A percentile compares a stretch with the other conserved stretches of the same genome.
Evolutionary conservation across 2,797 vertebrate species (phyloP).

Genomic region (Esox lucius): DNA sequence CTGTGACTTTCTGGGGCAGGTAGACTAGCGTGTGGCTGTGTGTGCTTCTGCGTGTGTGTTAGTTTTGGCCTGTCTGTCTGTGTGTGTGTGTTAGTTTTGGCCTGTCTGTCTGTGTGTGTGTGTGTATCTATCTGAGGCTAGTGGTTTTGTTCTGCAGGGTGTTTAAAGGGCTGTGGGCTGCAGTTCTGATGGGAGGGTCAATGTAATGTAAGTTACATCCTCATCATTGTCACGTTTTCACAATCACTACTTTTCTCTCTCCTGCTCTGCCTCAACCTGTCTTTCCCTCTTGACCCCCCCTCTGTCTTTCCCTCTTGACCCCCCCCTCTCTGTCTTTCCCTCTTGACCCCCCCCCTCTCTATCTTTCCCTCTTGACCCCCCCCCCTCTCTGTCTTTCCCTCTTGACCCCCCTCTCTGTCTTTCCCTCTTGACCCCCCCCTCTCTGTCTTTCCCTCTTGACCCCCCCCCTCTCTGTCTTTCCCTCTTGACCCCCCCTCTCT

Average conservation of each 20-base stretch:
- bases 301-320: background rate
- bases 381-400: background rate
- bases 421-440: no score
- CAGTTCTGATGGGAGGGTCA: conserved; percentile 66
- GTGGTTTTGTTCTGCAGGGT: conserved; percentile 65
- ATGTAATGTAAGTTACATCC: conserved; percentile 66
- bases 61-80: background rate
- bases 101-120: background rate
- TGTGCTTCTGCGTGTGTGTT: background rate
- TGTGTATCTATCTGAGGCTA: conserved; percentile 46
- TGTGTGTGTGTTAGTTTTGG: background rate
- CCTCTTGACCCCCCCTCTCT: background rate
- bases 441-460: background rate
- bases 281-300: background rate
- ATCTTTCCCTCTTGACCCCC: no score
- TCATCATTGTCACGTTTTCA: conserved; percentile 48
- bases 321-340: background rate
- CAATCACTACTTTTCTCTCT: conserved; percentile 29
- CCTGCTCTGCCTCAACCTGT: background rate
- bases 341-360: no score
- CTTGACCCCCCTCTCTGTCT: no score
- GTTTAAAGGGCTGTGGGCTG: conserved; percentile 65
- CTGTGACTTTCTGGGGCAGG: background rate
- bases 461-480: conserved; percentile 6
- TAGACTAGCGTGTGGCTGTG: background rate